Conservation (phyloP, 2,888 invertebrate genomes). For the Erebia epiphron region DNA sequence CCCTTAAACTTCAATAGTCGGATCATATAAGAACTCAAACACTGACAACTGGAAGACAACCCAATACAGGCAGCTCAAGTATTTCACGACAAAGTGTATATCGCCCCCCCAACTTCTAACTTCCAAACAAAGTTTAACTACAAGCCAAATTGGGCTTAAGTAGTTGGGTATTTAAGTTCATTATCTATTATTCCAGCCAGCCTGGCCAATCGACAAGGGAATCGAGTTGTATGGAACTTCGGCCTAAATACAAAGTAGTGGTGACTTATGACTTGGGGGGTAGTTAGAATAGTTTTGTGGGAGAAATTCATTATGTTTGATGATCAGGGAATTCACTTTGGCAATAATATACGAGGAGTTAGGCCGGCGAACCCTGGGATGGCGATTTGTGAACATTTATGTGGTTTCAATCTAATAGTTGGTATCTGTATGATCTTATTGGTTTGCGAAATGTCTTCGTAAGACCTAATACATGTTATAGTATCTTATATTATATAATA, state of each 20-base stretch:
- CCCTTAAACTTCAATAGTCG: background rate
- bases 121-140: constrained; percentile 19
- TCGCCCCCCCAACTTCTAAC: constrained; percentile 15
- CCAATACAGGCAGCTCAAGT: constrained; percentile 2
- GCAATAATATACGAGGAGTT: background rate
- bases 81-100: constrained; percentile 17
- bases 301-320: constrained; percentile 22
- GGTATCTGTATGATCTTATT: no score
- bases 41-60: background rate
- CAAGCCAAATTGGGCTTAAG: constrained; percentile 22
- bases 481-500: no score
- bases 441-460: no score
- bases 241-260: constrained; percentile 21
- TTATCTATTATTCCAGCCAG: constrained; percentile 20
- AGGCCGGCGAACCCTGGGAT: background rate
- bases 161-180: constrained; percentile 22
- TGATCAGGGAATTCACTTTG: constrained; percentile 11
- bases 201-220: constrained; percentile 26
- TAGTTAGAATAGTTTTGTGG: constrained; percentile 14
- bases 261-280: constrained; percentile 19
- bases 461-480: no score
- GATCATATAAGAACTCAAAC: constrained; percentile 14
- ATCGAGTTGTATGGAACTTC: constrained; percentile 26
- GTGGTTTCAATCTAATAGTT: background rate
- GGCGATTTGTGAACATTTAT: background rate